These are phyloP conservation scores for Eristalis arbustorum DNA, from an alignment of 2,888 invertebrate genomes.

Conservation along the genomic window DNA sequence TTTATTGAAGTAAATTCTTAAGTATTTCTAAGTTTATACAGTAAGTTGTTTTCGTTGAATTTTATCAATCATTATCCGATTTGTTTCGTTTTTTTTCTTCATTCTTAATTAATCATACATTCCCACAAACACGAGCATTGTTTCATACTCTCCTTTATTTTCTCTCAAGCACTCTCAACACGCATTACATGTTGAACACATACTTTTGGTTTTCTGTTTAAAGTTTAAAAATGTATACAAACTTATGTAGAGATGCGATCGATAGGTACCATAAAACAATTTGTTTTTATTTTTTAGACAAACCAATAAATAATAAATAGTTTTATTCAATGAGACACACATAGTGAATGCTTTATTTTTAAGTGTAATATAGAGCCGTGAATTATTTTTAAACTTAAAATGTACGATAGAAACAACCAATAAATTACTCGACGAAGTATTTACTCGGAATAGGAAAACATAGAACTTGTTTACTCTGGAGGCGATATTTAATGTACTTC, in stretches of 20 bases:
- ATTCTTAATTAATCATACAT: constrained; percentile 36
- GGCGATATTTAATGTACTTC: constrained; percentile 46
- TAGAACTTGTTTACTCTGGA: constrained; percentile 29
- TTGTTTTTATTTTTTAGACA: constrained; percentile 1
- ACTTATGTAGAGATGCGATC: not conserved
- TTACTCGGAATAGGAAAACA: constrained; percentile 27
- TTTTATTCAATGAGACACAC: constrained; percentile 26
- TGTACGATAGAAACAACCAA: constrained; percentile 15
- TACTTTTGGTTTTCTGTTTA: not conserved
- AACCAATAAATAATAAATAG: constrained; percentile 5
- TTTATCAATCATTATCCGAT: not conserved
- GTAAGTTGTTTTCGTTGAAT: not conserved
- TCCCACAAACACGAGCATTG: constrained; percentile 34
- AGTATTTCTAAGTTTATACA: constrained; percentile 36
- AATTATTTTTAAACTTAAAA: constrained; percentile 28
- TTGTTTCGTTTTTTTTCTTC: constrained; percentile 4
- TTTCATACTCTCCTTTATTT: constrained; percentile 17
- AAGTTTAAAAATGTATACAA: not conserved
- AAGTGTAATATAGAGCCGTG: constrained; percentile 32
- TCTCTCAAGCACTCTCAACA: constrained; percentile 8
- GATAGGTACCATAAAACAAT: constrained; percentile 20
- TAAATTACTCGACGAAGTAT: constrained; percentile 21
- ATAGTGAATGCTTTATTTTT: constrained; percentile 52
- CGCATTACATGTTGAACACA: not conserved
- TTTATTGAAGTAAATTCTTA: constrained; percentile 22